Evolutionary conservation across 2,888 invertebrate genomes (phyloP), one percentile per base, ranked within the genome.

Genomic region (Ornithoptera priamus): DNA sequence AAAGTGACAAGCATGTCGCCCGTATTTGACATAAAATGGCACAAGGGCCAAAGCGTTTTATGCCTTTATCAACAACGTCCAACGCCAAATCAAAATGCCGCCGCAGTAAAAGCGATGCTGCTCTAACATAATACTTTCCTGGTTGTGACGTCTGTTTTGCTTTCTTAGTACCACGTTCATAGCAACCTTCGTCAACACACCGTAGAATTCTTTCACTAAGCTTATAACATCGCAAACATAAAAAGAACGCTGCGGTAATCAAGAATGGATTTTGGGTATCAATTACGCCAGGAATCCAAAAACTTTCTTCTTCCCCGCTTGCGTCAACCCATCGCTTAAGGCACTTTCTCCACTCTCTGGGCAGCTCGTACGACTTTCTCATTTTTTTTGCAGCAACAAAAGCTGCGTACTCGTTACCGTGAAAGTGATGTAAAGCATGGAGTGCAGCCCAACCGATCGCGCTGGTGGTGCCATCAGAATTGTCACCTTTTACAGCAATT

Each of bases 361-460:
- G 81, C 36, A 92, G 72, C 70, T 86, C 83, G 76, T 81, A 88
- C 15, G 81, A 80, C 74, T 91, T 90, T 65, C 91, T 83, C 92
- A 92, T 92, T 79, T 81, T 86, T 67, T 81, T 88, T 7, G 82
- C 84, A 20, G 90, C 83, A 58, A 89, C 80, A 75, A 89, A 90
- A 39, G 90, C 90, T 36, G 84, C 84, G 72, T 79, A 76, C 15
- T 50, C 20, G 70, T 88, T 82, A 1, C 76, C 77, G 62, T 81
- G 79, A 62, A 71, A 79, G 73, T 92, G 92, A 74, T 89, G 74
- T 62, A 88, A 76, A 24, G 87, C 79, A 73, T 92, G 92, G 65
- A 92, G 72, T 1, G 89, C 90, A 10, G 90, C 92, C 89, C 89
- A 92, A 10, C 88, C 89, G 63, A 92, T 88, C 1, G 87, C 82